Base-by-base conservation (phyloP, 2,113 vertebrate genomes). In the Ranitomeya imitator region DNA sequence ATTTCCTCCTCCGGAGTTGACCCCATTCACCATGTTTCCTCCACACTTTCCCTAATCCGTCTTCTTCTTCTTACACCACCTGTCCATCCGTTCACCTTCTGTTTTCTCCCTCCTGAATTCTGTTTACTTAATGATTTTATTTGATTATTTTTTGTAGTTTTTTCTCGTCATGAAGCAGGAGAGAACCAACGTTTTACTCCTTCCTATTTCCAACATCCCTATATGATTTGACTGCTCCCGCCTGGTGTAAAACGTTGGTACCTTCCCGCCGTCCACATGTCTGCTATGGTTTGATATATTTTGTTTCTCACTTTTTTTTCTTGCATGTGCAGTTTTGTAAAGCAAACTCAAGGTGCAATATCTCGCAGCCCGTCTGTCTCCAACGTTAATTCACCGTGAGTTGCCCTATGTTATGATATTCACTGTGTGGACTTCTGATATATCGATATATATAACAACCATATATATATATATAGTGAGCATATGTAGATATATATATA, bases 321-420 rank as follows among this genome's bases (percentile, higher is more conserved):
- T 96, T 96, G 96, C 96, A 97, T 97, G 96, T 97, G 95, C 97
- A 98, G 97, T 97, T 97, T 98, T 97, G 96, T 97, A 97, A 97
- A 96, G 96, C 97, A 96, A 95, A 95, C 96, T 95, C 97, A 95
- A 96, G 96, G 96, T 96, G 92, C 95, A 94, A 95, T 96, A 92
- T 97, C 97, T 95, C 95, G 95, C 96, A 97, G 97, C 96, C 96
- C 96, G 93, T 97, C 97, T 94, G 95, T 97, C 96, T 98, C 96
- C 97, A 98, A 97, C 96, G 94, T 97, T 95, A 97, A 96, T 95
- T 98, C 97, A 97, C 96, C 96, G 97, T 99, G 97, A 98, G 98
- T 95, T 92, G 95, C 94, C 95, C 94, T 96, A 93, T 94, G 95
- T 96, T 96, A 94, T 86, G 9, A 93, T 93, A 89, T 92, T 93